Percentiles rank a stretch among this genome's conserved stretches.
Conservation (phyloP, 2,888 invertebrate genomes). For the Tubiluchus corallicola region DNA sequence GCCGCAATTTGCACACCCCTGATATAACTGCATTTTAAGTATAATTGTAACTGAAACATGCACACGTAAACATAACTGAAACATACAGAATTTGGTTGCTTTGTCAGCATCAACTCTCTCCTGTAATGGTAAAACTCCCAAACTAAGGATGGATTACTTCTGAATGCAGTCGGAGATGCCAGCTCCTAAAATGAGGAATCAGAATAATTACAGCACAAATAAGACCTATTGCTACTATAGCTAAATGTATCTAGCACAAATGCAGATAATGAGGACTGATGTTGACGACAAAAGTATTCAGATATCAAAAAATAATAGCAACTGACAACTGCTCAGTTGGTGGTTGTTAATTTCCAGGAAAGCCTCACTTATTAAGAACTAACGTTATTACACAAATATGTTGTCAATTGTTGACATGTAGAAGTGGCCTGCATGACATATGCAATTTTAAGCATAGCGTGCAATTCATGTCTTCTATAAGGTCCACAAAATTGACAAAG, state of each 20-base stretch:
- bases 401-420: too few species aligned
- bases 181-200: slow-evolving; percentile 21
- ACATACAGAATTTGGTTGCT: slow-evolving; percentile 31
- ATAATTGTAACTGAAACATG: too few species aligned
- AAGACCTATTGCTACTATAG: neutral
- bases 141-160: slow-evolving; percentile 50
- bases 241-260: neutral
- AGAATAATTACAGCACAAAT: neutral
- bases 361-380: too few species aligned
- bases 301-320: neutral
- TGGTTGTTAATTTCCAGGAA: too few species aligned
- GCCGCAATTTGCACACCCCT: too few species aligned
- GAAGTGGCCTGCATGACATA: too few species aligned
- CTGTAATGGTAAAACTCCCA: slow-evolving; percentile 82
- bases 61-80: too few species aligned
- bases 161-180: slow-evolving; percentile 48
- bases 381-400: too few species aligned
- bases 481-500: too few species aligned
- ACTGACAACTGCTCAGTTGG: too few species aligned
- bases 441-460: neutral
- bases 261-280: neutral
- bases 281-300: neutral
- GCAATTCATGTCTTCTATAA: too few species aligned
- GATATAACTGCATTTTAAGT: too few species aligned
- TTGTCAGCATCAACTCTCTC: slow-evolving; percentile 51